A percentile compares a stretch with the other conserved stretches of the same genome.
phyloP scores from a whole-genome alignment of 2,888 invertebrate genomes.

The Cerastis rubricosa region DNA sequence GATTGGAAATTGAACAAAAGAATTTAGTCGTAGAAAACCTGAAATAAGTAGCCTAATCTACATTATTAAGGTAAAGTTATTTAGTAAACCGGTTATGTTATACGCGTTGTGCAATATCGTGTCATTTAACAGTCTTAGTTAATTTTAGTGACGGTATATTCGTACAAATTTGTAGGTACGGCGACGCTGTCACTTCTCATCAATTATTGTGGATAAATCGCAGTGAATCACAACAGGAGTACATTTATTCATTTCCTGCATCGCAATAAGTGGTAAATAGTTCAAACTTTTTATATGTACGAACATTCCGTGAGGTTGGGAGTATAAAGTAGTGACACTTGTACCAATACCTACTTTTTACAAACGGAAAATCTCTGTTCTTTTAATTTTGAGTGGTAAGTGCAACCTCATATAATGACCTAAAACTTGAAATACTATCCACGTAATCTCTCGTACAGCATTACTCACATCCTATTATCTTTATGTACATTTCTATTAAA shows the following conservation, averaged over 20 bases:
- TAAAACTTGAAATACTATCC: background rate
- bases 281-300: conserved; percentile 16
- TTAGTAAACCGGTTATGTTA: conserved; percentile 71
- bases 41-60: conserved; percentile 65
- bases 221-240: conserved; percentile 64
- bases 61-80: conserved; percentile 73
- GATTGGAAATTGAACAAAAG: conserved; percentile 61
- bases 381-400: conserved; percentile 12
- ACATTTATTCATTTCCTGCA: conserved; percentile 55
- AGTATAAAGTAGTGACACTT: conserved; percentile 3
- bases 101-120: conserved; percentile 58
- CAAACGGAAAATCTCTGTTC: background rate
- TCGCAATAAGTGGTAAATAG: conserved; percentile 60
- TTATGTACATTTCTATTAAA: background rate
- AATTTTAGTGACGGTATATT: conserved; percentile 24
- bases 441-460: background rate
- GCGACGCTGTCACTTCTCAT: conserved; percentile 42
- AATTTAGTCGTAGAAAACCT: conserved; percentile 65
- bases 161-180: conserved; percentile 25
- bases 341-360: background rate
- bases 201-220: conserved; percentile 54
- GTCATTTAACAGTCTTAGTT: conserved; percentile 40
- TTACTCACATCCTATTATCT: conserved; percentile 1
- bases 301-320: background rate
- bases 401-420: conserved; percentile 1